Evolutionary conservation across 2,797 vertebrate genomes (phyloP), one percentile per base, ranked within the genome.

Genomic region (Euthynnus affinis): DNA sequence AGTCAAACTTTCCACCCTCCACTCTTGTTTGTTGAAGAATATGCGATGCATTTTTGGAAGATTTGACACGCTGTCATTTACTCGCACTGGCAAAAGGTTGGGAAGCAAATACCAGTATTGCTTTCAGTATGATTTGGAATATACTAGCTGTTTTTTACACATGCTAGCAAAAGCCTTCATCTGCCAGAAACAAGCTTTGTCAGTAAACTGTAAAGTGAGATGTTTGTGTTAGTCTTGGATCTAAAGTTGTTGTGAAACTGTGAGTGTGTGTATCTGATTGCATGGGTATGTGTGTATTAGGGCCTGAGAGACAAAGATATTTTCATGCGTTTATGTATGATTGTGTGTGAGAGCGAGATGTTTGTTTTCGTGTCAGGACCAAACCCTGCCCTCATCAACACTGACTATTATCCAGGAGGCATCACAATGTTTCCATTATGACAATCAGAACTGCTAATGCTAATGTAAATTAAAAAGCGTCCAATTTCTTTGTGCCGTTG

Each of bases 371-470:
- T 85, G 78, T 85, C 78, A 27, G 51, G 66, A 77, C 70, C 85
- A 63, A 91, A 81, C 79, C 79, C 79, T 66, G 69, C 78, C 74
- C 80, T 90, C 81, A 91, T 92, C 84, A 81, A 67, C 79, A 76
- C 83, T 74, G 81, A 71, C 77, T 86, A 52, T 83, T 81, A 81
- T 87, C 85, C 88, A 85, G 82, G 77, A 91, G 85, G 80, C 86
- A 81, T 88, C 74, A 40, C 59, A 34, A 61, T 87, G 89, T 93
- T 92, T 91, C 86, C 87, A 89, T 88, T 86, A 82, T 81, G 78
- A 92, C 87, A 91, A 89, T 91, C 88, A 87, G 82, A 90, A 61
- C 80, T 67, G 74, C 86, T 91, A 92, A 92, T 91, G 86, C 88
- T 89, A 88, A 90, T 82, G 80, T 91, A 92, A 91, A 93, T 91